A percentile compares a stretch with the other conserved stretches of the same genome.
phyloP scores from a whole-genome alignment of 2,797 vertebrate species.

The Mus spretus region DNA sequence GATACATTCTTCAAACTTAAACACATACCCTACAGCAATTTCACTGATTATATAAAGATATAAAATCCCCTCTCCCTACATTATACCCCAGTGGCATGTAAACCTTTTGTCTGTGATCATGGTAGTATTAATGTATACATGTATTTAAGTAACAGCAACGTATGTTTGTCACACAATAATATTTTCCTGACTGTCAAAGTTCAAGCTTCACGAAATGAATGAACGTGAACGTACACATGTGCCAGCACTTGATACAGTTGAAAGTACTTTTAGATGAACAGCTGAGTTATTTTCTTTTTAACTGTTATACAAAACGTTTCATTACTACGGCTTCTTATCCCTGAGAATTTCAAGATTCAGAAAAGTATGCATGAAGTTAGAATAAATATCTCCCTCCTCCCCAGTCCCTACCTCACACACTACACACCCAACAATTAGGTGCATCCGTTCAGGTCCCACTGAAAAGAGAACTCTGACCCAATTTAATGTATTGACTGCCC shows the following conservation, averaged over 20 bases:
- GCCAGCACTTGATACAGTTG: neutral
- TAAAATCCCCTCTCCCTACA: neutral
- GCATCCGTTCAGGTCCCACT: neutral
- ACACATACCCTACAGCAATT: neutral
- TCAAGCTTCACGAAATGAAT: conserved; percentile 16
- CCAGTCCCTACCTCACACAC: neutral
- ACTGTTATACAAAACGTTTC: conserved; percentile 7
- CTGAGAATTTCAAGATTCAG: neutral
- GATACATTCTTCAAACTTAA: neutral
- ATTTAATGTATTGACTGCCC: neutral
- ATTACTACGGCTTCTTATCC: neutral
- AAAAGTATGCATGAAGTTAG: neutral
- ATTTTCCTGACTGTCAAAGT: neutral
- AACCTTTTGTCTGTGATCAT: neutral
- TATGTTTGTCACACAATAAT: neutral
- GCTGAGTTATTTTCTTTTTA: neutral
- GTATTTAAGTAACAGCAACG: neutral
- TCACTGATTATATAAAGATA: neutral
- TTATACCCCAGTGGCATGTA: neutral
- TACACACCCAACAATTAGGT: neutral
- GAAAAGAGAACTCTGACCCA: neutral
- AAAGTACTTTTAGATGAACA: neutral
- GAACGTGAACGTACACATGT: neutral
- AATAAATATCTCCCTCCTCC: neutral
- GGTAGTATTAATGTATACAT: neutral